Base-by-base conservation (phyloP, 2,888 invertebrate genomes). In the Eurois occulta region DNA sequence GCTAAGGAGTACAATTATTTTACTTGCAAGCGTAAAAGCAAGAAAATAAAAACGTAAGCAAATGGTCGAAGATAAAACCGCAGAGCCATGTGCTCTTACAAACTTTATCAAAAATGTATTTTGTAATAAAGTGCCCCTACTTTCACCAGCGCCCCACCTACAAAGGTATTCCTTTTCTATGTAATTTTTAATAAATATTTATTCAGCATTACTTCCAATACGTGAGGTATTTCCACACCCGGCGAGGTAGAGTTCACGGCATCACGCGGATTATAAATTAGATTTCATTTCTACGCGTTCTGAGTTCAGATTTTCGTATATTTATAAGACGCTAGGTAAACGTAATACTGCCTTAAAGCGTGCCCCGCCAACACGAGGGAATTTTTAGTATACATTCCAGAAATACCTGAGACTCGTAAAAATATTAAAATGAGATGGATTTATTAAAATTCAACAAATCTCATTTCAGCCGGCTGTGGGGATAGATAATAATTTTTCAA, bases 131-230 rank as follows among this genome's bases (percentile, higher is more conserved):
- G 70, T 80, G 78, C 72, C 76, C 73, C 72, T 67, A 80, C 80
- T 88, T 84, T 81, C 80, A 80, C 86, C 84, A 75, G 73, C 77
- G 67, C 69, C 75, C 74, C 74, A 74, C 65, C 80, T 79, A 83
- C 78, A 87, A 88, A 83, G 80, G 76, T 86, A 74, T 86, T 83
- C 87, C 89, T 88, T 88, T 89, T 88, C 91, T 91, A 90, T 89
- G 92, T 94, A 94, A 94, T 95, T 94, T 94, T 94, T 94, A 95
- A 95, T 95, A 95, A 94, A 95, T 95, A 95, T 95, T 95, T 94
- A 95, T 95, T 93, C 91, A 91, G 91, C 88, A 92, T 92, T 92
- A 92, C 90, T 86, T 90, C 90, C 89, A 89, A 89, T 91, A 90
- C 91, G 90, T 91, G 90, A 88, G 91, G 87, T 89, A 92, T 92